phyloP scores from a whole-genome alignment of 2,888 invertebrate species.

The Melitaea athalia region DNA sequence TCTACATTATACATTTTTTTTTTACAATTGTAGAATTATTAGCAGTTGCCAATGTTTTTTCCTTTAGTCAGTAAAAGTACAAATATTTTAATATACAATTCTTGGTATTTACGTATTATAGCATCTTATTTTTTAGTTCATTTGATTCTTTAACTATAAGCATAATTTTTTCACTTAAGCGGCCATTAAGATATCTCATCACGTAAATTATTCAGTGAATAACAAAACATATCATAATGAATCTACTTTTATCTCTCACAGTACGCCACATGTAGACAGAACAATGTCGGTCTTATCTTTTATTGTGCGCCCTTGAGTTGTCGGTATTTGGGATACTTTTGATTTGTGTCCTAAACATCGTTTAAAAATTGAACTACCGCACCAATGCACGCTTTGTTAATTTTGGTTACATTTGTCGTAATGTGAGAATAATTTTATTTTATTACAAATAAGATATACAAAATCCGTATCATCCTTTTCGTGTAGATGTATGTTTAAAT shows the following conservation, averaged over 20 bases:
- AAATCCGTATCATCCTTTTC: slow-evolving; percentile 62
- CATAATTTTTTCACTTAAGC: slow-evolving; percentile 77
- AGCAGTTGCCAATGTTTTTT: slow-evolving; percentile 83
- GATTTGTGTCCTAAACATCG: slow-evolving; percentile 6
- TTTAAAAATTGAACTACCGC: neutral
- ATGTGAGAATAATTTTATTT: slow-evolving; percentile 44
- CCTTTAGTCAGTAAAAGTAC: slow-evolving; percentile 92
- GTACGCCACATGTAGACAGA: slow-evolving; percentile 41
- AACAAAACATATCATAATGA: slow-evolving; percentile 80
- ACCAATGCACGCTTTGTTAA: slow-evolving; percentile 31
- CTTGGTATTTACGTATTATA: slow-evolving; percentile 83
- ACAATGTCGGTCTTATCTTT: slow-evolving; percentile 18
- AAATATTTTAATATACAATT: slow-evolving; percentile 87
- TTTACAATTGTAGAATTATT: slow-evolving; percentile 81
- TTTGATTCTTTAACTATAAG: slow-evolving; percentile 80
- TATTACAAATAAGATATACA: slow-evolving; percentile 44
- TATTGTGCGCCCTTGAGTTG: slow-evolving; percentile 19
- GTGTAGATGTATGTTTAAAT: slow-evolving; percentile 65
- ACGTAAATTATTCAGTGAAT: slow-evolving; percentile 77
- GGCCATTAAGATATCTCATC: slow-evolving; percentile 74
- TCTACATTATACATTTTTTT: slow-evolving; percentile 81
- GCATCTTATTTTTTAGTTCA: slow-evolving; percentile 78
- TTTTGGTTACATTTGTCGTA: slow-evolving; percentile 44
- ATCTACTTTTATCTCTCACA: slow-evolving; percentile 63
- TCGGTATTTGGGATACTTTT: slow-evolving; percentile 6